phyloP scores from a whole-genome alignment of 2,797 vertebrate genomes.

The Urocyon cinereoargenteus region DNA sequence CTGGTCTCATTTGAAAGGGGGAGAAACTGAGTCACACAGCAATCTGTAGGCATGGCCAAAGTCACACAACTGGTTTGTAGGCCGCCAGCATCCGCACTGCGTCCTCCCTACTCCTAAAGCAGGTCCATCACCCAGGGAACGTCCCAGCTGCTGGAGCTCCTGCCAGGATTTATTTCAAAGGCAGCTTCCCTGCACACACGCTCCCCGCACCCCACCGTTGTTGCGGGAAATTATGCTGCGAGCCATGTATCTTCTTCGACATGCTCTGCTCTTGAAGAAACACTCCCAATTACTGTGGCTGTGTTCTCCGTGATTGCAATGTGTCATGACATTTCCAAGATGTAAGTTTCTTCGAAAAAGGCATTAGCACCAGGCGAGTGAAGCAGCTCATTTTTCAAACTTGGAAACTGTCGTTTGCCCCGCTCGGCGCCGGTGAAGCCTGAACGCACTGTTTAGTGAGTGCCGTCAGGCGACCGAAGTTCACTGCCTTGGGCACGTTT shows the following conservation, averaged over 20 bases:
- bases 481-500: not conserved
- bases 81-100: not conserved
- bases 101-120: not conserved
- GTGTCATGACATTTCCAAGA: conserved; percentile 87
- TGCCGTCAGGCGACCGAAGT: not conserved
- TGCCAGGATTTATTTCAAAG: conserved; percentile 69
- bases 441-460: conserved; percentile 71
- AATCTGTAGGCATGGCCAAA: not conserved
- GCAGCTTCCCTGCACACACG: not conserved
- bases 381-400: conserved; percentile 84
- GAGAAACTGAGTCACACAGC: not conserved
- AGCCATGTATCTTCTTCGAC: conserved; percentile 71
- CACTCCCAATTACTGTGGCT: conserved; percentile 78
- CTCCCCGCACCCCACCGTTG: not conserved
- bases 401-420: conserved; percentile 74
- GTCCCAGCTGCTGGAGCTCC: conserved; percentile 46
- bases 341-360: conserved; percentile 83
- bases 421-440: conserved; percentile 10
- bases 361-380: conserved; percentile 76
- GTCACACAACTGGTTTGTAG: not conserved
- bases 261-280: conserved; percentile 78
- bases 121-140: not conserved
- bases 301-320: conserved; percentile 84
- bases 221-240: conserved; percentile 46
- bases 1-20: not conserved